A percentile compares a stretch with the other conserved stretches of the same genome.
These are phyloP conservation scores for Gulo gulo DNA, from an alignment of 2,113 vertebrate species.

Conservation along the genomic window DNA sequence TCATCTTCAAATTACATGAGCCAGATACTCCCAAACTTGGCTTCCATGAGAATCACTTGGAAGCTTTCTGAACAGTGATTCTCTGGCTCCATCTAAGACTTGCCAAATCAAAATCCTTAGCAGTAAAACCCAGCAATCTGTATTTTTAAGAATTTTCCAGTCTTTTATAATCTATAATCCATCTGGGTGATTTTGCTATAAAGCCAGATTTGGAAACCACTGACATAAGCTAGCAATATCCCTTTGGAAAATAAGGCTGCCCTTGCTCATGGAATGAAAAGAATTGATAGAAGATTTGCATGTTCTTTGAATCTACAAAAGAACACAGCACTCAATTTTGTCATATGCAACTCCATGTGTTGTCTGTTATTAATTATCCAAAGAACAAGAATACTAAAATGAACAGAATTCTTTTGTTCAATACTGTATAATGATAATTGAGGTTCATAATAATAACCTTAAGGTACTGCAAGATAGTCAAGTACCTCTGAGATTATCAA, in stretches of 20 bases:
- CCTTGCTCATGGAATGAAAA: not conserved
- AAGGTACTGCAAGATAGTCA: not conserved
- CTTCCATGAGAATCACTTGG: not conserved
- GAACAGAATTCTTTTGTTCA: not conserved
- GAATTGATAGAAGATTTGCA: not conserved
- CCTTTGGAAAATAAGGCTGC: not conserved
- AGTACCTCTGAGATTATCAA: not conserved
- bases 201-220: not conserved
- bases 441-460: not conserved
- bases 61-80: not conserved
- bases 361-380: slow-evolving; percentile 12
- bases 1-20: not conserved
- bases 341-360: not conserved
- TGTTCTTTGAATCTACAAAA: not conserved
- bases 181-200: not conserved
- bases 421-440: not conserved
- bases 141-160: not conserved
- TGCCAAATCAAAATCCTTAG: not conserved
- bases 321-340: not conserved
- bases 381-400: not conserved
- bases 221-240: not conserved
- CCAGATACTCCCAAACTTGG: not conserved
- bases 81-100: not conserved
- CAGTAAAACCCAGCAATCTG: not conserved
- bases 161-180: not conserved